Evolutionary conservation across 2,113 vertebrate genomes (phyloP), one percentile per base, ranked within the genome.

Genomic region (Cervus canadensis): DNA sequence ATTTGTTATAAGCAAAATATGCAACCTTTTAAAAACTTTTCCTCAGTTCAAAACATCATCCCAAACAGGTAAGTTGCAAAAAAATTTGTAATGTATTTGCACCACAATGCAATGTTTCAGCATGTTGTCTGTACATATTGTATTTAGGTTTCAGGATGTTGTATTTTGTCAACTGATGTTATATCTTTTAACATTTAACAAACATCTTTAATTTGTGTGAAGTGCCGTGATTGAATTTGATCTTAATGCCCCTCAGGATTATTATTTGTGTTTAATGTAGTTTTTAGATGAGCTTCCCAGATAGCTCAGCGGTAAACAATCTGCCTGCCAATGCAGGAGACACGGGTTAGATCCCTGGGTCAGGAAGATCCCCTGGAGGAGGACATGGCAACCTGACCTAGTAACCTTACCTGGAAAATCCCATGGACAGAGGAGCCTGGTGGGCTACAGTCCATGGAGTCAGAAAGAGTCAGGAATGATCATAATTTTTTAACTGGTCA

Each of bases 11-110:
- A 90, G 71, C 36, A 82, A 94, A 91, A 52, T 36, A 89, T 2
- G 19, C 15, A 81, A 17, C 21, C 56, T 90, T 92, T 14, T 21
- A 12, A 33, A 81, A 81, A 11, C 40, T 25, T 79, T 93, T 96
- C 90, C 26, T 78, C 89, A 91, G 26, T 97, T 83, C 23, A 96
- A 56, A 96, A 78, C 48, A 96, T 45, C 28, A 78, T 81, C 59
- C 36, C 56, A 45, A 33, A 78, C 3, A 64, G 28, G 6, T 21
- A 93, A 76, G 17, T 16, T 83, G 13, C 81, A 91, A 59, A 64
- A 93, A 96, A 82, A 59, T 45, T 60, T 91, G 10, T 82, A 45
- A 82, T 79, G 48, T 87, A 9, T 97, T 91, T 88, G 25, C 14
- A 81, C 43, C 52, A 90, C 54, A 14, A 56, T 85, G 56, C 14